Conservation (phyloP, 2,888 invertebrate species). For the Andrena praecox region DNA sequence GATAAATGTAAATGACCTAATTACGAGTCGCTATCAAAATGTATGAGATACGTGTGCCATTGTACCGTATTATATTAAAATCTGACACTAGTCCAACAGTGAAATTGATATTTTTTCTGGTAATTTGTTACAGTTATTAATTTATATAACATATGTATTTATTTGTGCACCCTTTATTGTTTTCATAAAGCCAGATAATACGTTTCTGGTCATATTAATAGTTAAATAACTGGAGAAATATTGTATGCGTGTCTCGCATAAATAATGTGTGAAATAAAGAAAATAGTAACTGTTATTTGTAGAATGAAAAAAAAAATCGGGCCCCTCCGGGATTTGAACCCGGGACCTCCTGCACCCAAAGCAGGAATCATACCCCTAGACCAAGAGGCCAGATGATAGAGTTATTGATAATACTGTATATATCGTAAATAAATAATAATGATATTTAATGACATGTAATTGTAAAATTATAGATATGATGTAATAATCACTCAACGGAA, state of each 20-base stretch:
- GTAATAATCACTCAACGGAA: not conserved
- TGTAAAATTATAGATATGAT: not conserved
- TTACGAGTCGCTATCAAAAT: constrained; percentile 3
- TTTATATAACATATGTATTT: not conserved
- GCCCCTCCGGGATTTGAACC: constrained; percentile 86
- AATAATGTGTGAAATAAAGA: not conserved
- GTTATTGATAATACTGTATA: accelerated
- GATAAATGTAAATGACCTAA: constrained; percentile 12
- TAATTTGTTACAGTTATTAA: not conserved
- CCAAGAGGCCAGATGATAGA: constrained; percentile 81
- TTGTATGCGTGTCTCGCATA: not conserved
- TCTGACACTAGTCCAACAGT: not conserved
- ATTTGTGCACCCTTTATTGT: too few relatives aligned
- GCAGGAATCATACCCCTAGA: constrained; percentile 86
- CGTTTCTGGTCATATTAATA: too few relatives aligned
- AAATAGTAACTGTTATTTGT: not conserved
- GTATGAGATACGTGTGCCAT: not conserved
- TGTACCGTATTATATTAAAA: not conserved
- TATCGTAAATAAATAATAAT: accelerated
- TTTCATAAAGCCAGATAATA: too few relatives aligned
- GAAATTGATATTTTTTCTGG: not conserved
- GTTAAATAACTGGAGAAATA: not conserved
- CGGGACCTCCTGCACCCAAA: constrained; percentile 86
- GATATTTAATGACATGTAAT: not conserved
- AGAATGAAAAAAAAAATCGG: constrained; percentile 74